These are phyloP conservation scores for Ladona fulva DNA, from an alignment of 1,140 invertebrate genomes.

Conservation along the genomic window DNA sequence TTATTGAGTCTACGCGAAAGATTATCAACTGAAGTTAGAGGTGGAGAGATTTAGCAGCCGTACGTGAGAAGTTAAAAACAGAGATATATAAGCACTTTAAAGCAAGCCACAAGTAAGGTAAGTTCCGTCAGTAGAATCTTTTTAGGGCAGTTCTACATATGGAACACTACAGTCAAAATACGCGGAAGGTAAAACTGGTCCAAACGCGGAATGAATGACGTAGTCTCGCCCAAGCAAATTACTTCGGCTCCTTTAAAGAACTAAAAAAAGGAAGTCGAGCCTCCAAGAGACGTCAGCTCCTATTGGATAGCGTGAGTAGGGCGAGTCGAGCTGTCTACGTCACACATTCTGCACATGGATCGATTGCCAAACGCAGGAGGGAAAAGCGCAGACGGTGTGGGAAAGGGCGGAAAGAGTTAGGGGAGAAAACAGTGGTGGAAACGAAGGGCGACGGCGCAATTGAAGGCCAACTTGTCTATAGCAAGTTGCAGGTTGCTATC, in stretches of 20 bases:
- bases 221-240: background rate
- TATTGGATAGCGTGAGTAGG: background rate
- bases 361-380: background rate
- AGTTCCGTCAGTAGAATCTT: too few relatives aligned
- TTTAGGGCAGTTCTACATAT: background rate
- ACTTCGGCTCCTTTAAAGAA: background rate
- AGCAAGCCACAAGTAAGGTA: too few relatives aligned
- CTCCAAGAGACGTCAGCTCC: slow-evolving; percentile 20
- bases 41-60: too few relatives aligned
- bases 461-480: background rate
- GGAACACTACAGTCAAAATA: background rate
- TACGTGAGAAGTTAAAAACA: too few relatives aligned
- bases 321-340: background rate
- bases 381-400: background rate
- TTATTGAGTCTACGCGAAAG: too few relatives aligned
- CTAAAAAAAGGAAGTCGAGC: background rate
- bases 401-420: background rate
- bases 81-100: too few relatives aligned
- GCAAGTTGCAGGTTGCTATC: too few relatives aligned
- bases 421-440: background rate
- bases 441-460: background rate
- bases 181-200: too few relatives aligned
- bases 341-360: background rate
- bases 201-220: background rate
- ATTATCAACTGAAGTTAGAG: too few relatives aligned